phyloP scores from a whole-genome alignment of 2,888 invertebrate genomes.

The Ariolimax columbianus region DNA sequence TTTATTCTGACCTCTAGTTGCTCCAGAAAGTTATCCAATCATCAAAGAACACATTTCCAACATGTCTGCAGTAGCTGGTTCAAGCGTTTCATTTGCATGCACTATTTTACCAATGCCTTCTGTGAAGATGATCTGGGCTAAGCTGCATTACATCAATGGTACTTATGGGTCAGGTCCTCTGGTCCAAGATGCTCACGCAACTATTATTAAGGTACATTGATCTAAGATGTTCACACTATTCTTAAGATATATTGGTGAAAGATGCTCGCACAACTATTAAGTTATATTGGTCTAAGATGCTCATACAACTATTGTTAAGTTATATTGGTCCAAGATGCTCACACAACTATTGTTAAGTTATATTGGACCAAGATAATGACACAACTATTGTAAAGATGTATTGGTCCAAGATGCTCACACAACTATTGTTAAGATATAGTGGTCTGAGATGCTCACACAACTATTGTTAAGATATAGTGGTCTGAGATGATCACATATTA shows the following conservation, averaged over 20 bases:
- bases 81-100: conserved; percentile 36
- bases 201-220: conserved; percentile 44
- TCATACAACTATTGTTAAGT: conserved; percentile 41
- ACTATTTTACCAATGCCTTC: background rate
- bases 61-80: conserved; percentile 44
- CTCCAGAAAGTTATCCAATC: conserved; percentile 39
- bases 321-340: conserved; percentile 21
- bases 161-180: conserved; percentile 37
- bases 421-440: conserved; percentile 42
- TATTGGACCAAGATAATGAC: too few species aligned
- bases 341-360: conserved; percentile 45
- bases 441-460: too few species aligned
- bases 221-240: too few species aligned
- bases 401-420: conserved; percentile 34
- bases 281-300: too few species aligned
- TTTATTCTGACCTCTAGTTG: conserved; percentile 16
- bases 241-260: too few species aligned
- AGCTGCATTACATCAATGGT: conserved; percentile 49
- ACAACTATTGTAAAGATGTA: too few species aligned
- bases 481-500: too few species aligned
- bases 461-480: too few species aligned
- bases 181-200: conserved; percentile 32
- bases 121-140: conserved; percentile 44
- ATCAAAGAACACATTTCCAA: conserved; percentile 40
- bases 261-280: too few species aligned